Evolutionary conservation across 1,140 invertebrate genomes (phyloP), one percentile per base, ranked within the genome.

Genomic region (Drosophila kepulauana): DNA sequence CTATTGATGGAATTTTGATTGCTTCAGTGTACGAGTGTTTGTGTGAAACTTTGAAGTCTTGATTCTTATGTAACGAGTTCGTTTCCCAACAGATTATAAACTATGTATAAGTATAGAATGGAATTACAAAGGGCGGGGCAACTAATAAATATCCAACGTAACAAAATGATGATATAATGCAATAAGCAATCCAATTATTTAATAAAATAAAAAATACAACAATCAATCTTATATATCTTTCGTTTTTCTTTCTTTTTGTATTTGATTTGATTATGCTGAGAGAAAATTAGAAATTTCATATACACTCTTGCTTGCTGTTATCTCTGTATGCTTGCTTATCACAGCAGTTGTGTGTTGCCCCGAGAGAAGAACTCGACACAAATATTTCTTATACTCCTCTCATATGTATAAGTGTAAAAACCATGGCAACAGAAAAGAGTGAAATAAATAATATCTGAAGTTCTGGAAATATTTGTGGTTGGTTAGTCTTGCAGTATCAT

Each of bases 11-110:
- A 54, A 16, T 70, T 57, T 64, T 38, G 15, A 56, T 57, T 66
- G 45, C 38, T 13, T 49, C 10, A 45, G 68, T 65, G 62, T 64
- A 51, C 28, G 33, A 51, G 13, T 63, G 15, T 58, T 52, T 51
- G 57, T 72, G 30, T 86, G 2, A 35, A 51, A 46, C 3, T 71
- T 71, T 59, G 10, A 71, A 75, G 73, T 68, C 57, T 65, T 30
- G 61, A 59, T 33, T 54, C 68, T 76, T 76, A 72, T 72, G 48
- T 72, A 76, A 76, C 46, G 13, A 11, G 15, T 63, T 48, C 28
- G 35, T 45, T 58, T 52, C 28, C 16, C 10, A 68, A 62, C 62
- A 68, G 6, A 62, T 46, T 54, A 61, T 74, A 66, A 66, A 35
- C 52, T 49, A 51, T 57, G 25, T 66, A 38, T 43, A 49, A 10